Conservation (phyloP, 2,888 invertebrate genomes). For the Limnephilus rhombicus region DNA sequence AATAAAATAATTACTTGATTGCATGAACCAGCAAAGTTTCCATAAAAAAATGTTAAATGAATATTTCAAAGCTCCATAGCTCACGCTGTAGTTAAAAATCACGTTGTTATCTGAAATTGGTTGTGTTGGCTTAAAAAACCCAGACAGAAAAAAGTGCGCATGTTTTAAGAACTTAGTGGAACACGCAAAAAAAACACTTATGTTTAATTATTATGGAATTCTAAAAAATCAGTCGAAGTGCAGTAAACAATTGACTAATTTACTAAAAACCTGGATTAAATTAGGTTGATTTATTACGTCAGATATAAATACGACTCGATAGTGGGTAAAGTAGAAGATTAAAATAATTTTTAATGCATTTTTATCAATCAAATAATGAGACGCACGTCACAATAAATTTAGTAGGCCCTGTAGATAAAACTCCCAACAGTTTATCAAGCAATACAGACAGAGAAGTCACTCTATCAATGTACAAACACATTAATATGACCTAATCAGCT, state of each 20-base stretch:
- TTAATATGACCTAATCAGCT: conserved; percentile 8
- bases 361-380: not conserved
- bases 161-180: no score
- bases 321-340: no score
- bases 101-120: not conserved
- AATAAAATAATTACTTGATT: no score
- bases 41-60: no score
- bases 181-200: no score
- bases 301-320: not conserved
- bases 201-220: no score
- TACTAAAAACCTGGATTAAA: no score
- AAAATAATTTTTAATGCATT: not conserved
- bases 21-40: no score
- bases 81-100: not conserved
- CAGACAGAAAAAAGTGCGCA: not conserved
- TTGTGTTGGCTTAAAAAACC: not conserved
- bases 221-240: not conserved
- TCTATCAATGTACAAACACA: not conserved
- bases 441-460: not conserved
- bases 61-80: no score
- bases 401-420: not conserved
- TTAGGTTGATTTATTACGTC: no score
- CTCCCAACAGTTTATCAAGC: not conserved
- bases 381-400: not conserved
- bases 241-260: no score